Evolutionary conservation across 2,888 invertebrate species (phyloP).

Genomic region (Cremastobaeus sp.): DNA sequence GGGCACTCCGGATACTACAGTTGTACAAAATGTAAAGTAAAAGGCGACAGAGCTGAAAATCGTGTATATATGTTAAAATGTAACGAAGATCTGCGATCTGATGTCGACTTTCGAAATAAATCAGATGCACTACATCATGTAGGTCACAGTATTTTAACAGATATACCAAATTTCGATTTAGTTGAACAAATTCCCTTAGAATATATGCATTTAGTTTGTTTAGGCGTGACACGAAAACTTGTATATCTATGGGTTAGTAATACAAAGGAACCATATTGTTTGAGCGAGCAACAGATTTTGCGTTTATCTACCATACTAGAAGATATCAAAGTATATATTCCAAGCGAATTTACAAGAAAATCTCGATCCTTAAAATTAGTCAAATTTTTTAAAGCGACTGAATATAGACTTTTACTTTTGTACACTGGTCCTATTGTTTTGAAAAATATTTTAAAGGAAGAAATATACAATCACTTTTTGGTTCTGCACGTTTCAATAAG

Average conservation of each 20-base stretch:
- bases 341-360: constrained; percentile 41
- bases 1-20: constrained; percentile 39
- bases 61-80: constrained; percentile 50
- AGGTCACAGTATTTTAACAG: constrained; percentile 55
- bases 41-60: constrained; percentile 47
- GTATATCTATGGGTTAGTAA: constrained; percentile 25
- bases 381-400: constrained; percentile 34
- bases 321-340: constrained; percentile 9
- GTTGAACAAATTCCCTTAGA: constrained; percentile 61
- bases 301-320: constrained; percentile 16
- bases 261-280: constrained; percentile 16
- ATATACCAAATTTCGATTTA: constrained; percentile 62
- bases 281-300: constrained; percentile 7
- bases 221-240: constrained; percentile 26
- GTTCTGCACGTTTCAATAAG: constrained; percentile 19
- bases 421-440: constrained; percentile 41
- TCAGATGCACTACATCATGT: constrained; percentile 58
- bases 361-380: constrained; percentile 31
- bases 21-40: constrained; percentile 60
- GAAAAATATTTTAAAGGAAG: constrained; percentile 5
- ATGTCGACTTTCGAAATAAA: constrained; percentile 27
- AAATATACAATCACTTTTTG: constrained; percentile 6
- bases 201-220: constrained; percentile 39
- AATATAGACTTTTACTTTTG: constrained; percentile 34
- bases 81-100: constrained; percentile 22